A percentile compares a stretch with the other conserved stretches of the same genome.
phyloP scores from a whole-genome alignment of 2,113 vertebrate genomes.

The Thinocorus orbignyianus region DNA sequence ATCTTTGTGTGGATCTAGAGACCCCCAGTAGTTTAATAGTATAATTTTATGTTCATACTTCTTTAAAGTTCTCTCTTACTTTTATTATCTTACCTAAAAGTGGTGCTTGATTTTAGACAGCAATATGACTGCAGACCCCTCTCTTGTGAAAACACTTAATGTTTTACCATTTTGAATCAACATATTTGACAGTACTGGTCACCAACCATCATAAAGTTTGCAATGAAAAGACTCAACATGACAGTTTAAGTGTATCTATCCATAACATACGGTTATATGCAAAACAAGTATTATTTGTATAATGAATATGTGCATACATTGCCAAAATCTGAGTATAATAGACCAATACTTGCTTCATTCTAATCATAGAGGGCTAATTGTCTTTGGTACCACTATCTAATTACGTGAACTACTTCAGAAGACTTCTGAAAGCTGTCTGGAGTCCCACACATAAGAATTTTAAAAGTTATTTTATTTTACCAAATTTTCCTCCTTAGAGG shows the following conservation, averaged over 20 bases:
- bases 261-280: not conserved
- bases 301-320: not conserved
- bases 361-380: not conserved
- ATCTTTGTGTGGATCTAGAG: not conserved
- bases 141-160: not conserved
- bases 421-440: not conserved
- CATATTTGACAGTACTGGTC: not conserved
- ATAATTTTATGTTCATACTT: not conserved
- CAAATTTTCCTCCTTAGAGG: not conserved
- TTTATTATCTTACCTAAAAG: not conserved
- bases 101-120: not conserved
- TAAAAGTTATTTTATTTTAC: not conserved
- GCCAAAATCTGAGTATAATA: not conserved
- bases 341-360: not conserved
- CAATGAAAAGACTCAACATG: not conserved
- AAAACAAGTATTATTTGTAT: not conserved
- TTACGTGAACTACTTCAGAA: not conserved
- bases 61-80: not conserved
- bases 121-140: not conserved
- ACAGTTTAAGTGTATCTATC: not conserved
- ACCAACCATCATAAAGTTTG: not conserved
- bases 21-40: not conserved
- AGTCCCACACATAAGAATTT: not conserved
- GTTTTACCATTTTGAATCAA: not conserved
- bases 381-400: not conserved